Percentiles rank a stretch among this genome's conserved stretches.
Conservation (phyloP, 2,113 vertebrate species). For the Onychorhynchus coronatus region DNA sequence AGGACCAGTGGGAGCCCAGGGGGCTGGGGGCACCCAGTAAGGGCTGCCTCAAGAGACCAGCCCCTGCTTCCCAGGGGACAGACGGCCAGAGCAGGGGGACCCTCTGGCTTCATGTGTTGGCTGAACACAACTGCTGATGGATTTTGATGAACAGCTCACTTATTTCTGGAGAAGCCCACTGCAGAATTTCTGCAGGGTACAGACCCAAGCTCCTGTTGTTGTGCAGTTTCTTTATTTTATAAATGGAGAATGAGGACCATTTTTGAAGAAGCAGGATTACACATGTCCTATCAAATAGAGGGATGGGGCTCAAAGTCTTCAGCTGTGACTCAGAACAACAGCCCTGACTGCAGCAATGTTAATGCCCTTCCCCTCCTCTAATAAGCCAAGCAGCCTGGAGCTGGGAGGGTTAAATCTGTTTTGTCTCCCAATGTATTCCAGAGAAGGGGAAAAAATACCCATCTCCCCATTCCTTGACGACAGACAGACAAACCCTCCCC, state of each 20-base stretch:
- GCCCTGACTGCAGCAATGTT: not conserved
- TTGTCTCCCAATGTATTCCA: slow-evolving; percentile 22
- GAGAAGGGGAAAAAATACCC: slow-evolving; percentile 47
- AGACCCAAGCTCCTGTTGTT: not conserved
- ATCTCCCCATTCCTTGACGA: not conserved
- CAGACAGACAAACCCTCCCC: slow-evolving; percentile 44
- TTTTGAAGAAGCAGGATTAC: not conserved
- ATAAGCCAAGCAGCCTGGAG: not conserved
- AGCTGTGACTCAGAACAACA: not conserved
- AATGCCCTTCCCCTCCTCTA: not conserved
- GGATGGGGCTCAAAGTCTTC: not conserved
- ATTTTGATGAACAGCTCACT: not conserved
- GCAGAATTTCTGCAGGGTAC: not conserved
- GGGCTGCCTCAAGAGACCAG: not conserved
- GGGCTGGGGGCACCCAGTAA: not conserved
- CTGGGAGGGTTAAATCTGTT: slow-evolving; percentile 33
- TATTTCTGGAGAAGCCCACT: not conserved
- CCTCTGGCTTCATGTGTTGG: not conserved
- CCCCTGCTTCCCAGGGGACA: not conserved
- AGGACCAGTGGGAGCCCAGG: fast-evolving
- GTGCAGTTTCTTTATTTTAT: not conserved
- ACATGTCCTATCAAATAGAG: not conserved
- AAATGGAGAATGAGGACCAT: not conserved
- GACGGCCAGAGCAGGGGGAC: fast-evolving
- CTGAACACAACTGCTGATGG: not conserved